A percentile compares a stretch with the other conserved stretches of the same genome.
phyloP scores from a whole-genome alignment of 2,888 invertebrate genomes.

The Rhagophthalmus giganteus region DNA sequence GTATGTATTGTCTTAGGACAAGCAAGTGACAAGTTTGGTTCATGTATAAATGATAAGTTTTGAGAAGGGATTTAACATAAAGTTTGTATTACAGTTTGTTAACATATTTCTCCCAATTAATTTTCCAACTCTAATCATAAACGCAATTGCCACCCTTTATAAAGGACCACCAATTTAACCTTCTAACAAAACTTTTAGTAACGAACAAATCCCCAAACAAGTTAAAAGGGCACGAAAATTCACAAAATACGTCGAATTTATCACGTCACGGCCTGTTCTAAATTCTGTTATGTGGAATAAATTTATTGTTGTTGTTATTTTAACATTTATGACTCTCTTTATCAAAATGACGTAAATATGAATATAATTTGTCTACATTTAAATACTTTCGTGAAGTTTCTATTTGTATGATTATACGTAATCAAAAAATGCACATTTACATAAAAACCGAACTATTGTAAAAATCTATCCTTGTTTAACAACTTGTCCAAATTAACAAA shows the following conservation, averaged over 20 bases:
- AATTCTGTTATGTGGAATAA: neutral
- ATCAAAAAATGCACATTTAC: no score
- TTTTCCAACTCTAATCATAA: conserved; percentile 1
- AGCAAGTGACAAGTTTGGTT: neutral
- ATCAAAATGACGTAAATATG: neutral
- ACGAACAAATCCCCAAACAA: conserved; percentile 12
- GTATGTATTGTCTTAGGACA: neutral
- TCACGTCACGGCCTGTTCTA: conserved; percentile 6
- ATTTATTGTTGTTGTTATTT: conserved; percentile 8
- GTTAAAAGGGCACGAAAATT: conserved; percentile 14
- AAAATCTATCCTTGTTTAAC: no score
- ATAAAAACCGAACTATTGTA: neutral
- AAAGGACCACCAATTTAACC: conserved; percentile 3
- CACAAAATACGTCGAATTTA: conserved; percentile 10
- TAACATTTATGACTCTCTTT: conserved; percentile 4
- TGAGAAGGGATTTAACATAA: neutral
- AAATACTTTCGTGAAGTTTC: neutral
- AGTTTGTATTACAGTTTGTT: neutral
- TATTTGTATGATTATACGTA: neutral
- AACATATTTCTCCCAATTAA: neutral
- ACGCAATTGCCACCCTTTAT: conserved; percentile 10
- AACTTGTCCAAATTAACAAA: no score
- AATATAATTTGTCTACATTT: neutral
- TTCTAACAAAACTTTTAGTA: conserved; percentile 8
- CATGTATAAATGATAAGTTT: neutral